Evolutionary conservation across 2,888 invertebrate genomes (phyloP), one percentile per base, ranked within the genome.

Genomic region (Microplitis manilae): DNA sequence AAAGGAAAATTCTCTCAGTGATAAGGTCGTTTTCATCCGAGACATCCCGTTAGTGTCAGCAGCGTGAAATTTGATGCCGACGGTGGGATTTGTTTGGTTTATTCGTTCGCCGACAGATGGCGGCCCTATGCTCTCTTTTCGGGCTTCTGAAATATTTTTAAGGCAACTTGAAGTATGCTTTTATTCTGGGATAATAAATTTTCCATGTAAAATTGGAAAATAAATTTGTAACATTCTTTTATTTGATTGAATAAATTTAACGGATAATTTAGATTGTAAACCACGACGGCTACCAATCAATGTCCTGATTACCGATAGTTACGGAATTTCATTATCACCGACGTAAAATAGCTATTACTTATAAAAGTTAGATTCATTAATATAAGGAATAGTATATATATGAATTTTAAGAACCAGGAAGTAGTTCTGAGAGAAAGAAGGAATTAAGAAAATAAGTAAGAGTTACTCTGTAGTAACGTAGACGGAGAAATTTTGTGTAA

Each of bases 291-390:
- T 83, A 85, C 85, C 85, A 82, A 87, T 88, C 86, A 85, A 86
- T 85, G 87, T 86, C 84, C 81, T 84, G 85, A 86, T 87, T 86
- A 85, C 81, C 86, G 87, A 84, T 87, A 87, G 86, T 86, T 86
- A 84, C 80, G 86, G 84, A 87, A 87, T 87, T 87, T 87, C 87
- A 87, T 87, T 87, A 87, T 87, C 87, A 82, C 83, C 79, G 79
- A 81, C 83, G 84, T 87, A 86, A 87, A 87, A 85, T 83, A 81
- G 82, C 79, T 80, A 83, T 86, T 86, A 85, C 83, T 85, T 83
- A 79, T 80, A 83, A 85, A 85, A 86, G 81, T 86, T 83, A 70
- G 75, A 77, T 80, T 79, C 74, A 79, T 75, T 73, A 75, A 59
- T 50, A 13, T 13, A 13, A 67, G 77, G 15, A 67, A 30, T 62